Conservation (phyloP, 2,888 invertebrate genomes). For the Rhingia campestris region DNA sequence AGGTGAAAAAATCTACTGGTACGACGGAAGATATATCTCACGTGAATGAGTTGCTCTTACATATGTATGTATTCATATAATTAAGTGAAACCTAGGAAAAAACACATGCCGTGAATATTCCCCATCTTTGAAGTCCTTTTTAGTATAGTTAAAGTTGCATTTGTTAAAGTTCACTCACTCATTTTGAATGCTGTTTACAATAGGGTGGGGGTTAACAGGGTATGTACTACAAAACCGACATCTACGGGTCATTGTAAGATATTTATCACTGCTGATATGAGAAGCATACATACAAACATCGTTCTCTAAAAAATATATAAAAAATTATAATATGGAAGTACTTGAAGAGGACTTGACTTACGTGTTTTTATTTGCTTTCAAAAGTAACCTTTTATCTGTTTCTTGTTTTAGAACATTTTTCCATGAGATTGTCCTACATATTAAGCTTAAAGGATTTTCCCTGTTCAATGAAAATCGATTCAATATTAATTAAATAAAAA, state of each 20-base stretch:
- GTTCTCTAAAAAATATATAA: too few species aligned
- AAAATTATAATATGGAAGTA: too few species aligned
- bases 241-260: conserved; percentile 10
- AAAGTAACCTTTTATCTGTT: too few species aligned
- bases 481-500: too few species aligned
- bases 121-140: conserved; percentile 46
- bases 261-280: conserved; percentile 7
- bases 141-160: conserved; percentile 50
- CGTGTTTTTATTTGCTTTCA: too few species aligned
- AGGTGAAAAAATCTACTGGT: conserved; percentile 55
- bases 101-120: conserved; percentile 27
- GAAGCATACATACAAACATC: background rate
- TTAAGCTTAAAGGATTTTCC: too few species aligned
- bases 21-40: conserved; percentile 41
- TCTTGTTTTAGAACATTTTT: too few species aligned
- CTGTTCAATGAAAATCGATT: too few species aligned
- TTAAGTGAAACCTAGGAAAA: conserved; percentile 58
- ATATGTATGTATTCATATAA: conserved; percentile 49
- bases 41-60: conserved; percentile 29
- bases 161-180: conserved; percentile 57
- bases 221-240: conserved; percentile 4
- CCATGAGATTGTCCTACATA: too few species aligned
- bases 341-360: too few species aligned
- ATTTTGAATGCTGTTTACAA: conserved; percentile 27
- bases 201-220: conserved; percentile 6